Evolutionary conservation across 2,113 vertebrate genomes (phyloP), one percentile per base, ranked within the genome.

Genomic region (Upupa epops): DNA sequence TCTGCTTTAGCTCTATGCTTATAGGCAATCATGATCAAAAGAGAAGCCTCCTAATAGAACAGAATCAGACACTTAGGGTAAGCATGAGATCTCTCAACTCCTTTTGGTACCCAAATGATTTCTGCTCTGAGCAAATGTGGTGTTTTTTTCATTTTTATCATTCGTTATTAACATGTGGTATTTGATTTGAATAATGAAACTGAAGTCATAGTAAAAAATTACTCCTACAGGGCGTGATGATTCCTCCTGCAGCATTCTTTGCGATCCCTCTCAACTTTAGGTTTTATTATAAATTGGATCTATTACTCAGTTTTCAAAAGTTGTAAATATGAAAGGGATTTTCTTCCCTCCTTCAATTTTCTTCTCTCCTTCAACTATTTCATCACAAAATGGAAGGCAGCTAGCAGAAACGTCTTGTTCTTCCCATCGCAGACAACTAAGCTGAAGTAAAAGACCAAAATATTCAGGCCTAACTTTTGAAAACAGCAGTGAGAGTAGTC

Each of bases 21-120:
- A 88, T 28, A 83, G 42, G 51, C 59, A 93, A 75, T 32, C 64
- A 65, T 64, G 61, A 91, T 93, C 64, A 73, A 86, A 94, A 91
- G 40, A 82, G 66, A 61, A 91, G 37, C 29, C 26, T 91, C 59
- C 26, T 45, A 91, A 73, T 13, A 52, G 17, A 66, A 26, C 32
- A 34, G 28, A 83, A 76, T 65, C 64, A 88, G 86, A 80, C 40
- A 69, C 87, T 85, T 72, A 63, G 55, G 58, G 68, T 79, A 59
- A 42, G 40, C n/a, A 58, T 48, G 12, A 31, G 55, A 40, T 34
- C 31, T 82, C 58, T 85, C 64, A 83, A 3, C 21, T 75, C 28
- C 36, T 86, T 89, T 70, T 73, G 36, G 59, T 89, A 73, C 31
- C 8, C 66, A 89, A 79, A 83, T 82, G 28, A 56, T 54, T 91